phyloP scores from a whole-genome alignment of 2,113 vertebrate species.

The Boulengeromyrus knoepffleri region DNA sequence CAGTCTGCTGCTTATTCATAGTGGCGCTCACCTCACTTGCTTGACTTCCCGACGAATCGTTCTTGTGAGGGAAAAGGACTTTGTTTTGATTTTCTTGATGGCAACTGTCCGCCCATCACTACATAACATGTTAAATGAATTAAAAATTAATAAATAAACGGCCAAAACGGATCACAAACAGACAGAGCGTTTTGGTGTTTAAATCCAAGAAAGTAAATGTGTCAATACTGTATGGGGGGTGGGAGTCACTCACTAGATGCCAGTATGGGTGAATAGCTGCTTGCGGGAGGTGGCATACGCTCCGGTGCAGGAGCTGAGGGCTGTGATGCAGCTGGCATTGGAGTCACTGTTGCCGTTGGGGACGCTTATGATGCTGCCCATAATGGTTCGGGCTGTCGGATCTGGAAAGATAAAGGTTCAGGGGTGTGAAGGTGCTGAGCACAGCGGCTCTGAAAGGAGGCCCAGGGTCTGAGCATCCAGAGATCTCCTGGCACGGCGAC shows the following conservation, averaged over 20 bases:
- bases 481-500: neutral
- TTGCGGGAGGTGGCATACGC: slow-evolving; percentile 40
- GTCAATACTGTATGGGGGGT: neutral
- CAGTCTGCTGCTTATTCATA: neutral
- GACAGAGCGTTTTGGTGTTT: neutral
- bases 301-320: slow-evolving; percentile 57
- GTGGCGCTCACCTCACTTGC: slow-evolving; percentile 65
- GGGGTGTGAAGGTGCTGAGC: neutral
- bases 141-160: neutral
- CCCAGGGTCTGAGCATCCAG: neutral
- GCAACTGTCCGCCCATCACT: slow-evolving; percentile 74
- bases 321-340: slow-evolving; percentile 59
- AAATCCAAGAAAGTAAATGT: neutral
- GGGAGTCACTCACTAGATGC: slow-evolving; percentile 58
- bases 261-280: slow-evolving; percentile 66
- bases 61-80: slow-evolving; percentile 65
- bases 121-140: slow-evolving; percentile 15
- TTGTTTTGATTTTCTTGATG: slow-evolving; percentile 73
- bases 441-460: neutral
- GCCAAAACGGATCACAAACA: neutral
- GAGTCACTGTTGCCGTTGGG: slow-evolving; percentile 53
- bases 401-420: slow-evolving; percentile 41
- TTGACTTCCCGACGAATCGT: slow-evolving; percentile 74
- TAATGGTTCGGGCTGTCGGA: slow-evolving; percentile 27
- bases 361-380: slow-evolving; percentile 57